phyloP scores from a whole-genome alignment of 1,140 invertebrate genomes.

The Drosophila kepulauana region DNA sequence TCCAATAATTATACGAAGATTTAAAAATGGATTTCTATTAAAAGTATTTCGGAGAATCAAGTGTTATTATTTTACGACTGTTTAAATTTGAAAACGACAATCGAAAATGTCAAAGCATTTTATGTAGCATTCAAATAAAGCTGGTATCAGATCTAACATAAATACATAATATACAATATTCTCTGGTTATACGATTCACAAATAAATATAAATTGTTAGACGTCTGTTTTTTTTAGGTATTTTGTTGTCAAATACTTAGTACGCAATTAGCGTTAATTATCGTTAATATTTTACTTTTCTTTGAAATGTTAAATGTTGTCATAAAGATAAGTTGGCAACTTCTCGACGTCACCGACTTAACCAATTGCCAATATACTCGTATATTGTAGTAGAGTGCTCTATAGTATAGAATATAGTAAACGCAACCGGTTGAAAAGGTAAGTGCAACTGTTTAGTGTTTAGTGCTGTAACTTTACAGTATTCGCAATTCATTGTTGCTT shows the following conservation, averaged over 20 bases:
- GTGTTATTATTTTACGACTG: too few species aligned
- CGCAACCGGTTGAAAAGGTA: neutral
- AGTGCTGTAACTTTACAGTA: neutral
- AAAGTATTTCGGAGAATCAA: too few species aligned
- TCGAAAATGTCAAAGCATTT: too few species aligned
- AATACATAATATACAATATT: too few species aligned
- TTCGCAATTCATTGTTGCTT: too few species aligned
- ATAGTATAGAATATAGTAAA: too few species aligned
- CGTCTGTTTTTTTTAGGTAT: conserved; percentile 1
- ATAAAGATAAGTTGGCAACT: conserved; percentile 4
- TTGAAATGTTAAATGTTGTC: conserved; percentile 6
- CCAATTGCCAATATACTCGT: neutral
- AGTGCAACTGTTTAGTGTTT: neutral
- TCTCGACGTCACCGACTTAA: neutral
- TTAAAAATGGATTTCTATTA: too few species aligned
- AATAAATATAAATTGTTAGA: neutral
- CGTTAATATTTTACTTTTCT: conserved; percentile 7
- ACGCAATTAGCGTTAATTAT: conserved; percentile 31
- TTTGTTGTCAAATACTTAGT: conserved; percentile 20
- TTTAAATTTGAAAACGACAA: too few species aligned
- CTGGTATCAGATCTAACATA: too few species aligned
- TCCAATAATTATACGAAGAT: too few species aligned
- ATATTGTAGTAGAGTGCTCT: too few species aligned
- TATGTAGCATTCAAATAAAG: too few species aligned
- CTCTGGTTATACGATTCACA: neutral